Conservation (phyloP, 1,140 invertebrate species). For the Nomia melanderi region DNA sequence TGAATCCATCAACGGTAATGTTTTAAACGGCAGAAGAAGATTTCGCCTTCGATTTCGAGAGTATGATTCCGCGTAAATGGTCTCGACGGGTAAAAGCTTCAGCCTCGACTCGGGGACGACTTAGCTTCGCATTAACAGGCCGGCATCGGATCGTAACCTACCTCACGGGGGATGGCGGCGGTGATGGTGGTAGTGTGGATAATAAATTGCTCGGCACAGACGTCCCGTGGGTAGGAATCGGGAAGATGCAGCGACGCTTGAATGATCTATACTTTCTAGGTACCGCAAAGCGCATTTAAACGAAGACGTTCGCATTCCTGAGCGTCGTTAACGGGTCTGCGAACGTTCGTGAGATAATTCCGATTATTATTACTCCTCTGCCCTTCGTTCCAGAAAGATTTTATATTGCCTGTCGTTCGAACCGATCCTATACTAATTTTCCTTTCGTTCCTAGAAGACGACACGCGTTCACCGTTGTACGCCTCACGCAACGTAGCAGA, state of each 20-base stretch:
- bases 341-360: slow-evolving; percentile 3
- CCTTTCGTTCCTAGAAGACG: no score
- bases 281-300: slow-evolving; percentile 16
- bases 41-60: neutral
- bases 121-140: neutral
- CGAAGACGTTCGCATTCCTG: slow-evolving; percentile 9
- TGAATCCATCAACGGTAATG: no score
- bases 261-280: slow-evolving; percentile 17
- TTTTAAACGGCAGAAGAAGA: neutral
- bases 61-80: neutral
- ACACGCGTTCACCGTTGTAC: no score
- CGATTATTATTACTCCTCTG: slow-evolving; percentile 8
- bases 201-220: slow-evolving; percentile 20
- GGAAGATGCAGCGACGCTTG: neutral
- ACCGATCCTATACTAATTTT: neutral
- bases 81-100: neutral
- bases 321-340: neutral
- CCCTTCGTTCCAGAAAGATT: neutral
- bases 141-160: neutral
- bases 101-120: neutral
- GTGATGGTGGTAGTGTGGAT: no score
- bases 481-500: no score
- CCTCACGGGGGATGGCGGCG: no score
- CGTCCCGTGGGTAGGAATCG: slow-evolving; percentile 7
- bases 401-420: neutral